Evolutionary conservation across 2,888 invertebrate species (phyloP), one percentile per base, ranked within the genome.

Genomic region (Rhagonycha lutea): DNA sequence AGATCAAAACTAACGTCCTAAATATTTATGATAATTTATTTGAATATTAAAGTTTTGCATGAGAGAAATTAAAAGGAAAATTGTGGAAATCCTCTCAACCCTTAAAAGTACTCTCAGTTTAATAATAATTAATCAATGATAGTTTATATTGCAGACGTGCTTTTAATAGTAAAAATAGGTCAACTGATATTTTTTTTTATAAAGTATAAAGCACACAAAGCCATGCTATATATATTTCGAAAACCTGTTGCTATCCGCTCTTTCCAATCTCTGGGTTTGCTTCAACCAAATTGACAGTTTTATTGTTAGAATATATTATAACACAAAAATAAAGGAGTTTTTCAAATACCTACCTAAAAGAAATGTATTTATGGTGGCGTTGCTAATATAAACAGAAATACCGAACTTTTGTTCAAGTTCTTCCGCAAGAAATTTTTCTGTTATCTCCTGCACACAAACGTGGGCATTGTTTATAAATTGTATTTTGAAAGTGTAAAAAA

Each of bases 231-330:
- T 65, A 24, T 65, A 18, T 65, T 65, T 65, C 63, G 12, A 24
- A 24, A 65, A 65, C 63, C 63, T 65, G 63, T 65, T 65, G 63
- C 14, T 65, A 65, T 65, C 18, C 63, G n/a, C 63, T 62, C 63
- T 65, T 26, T 24, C n/a, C 63, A 65, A 65, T 65, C 63, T 65
- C n/a, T 26, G 12, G 26, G 63, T n/a, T 65, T 18, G 18, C n/a
- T 12, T 63, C 63, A 26, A 65, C 26, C 63, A n/a, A 18, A 65
- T 65, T 24, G 63, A 65, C 63, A 24, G 63, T 65, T 65, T 65
- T 65, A 65, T 65, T 65, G 63, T 65, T 24, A 24, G 26, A 24
- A 65, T 23, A 65, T 65, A 65, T n/a, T n/a, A 65, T 26, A 47
- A 47, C 47, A 47, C 47, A 47, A n/a, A 47, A 47, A n/a, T n/a